phyloP scores from a whole-genome alignment of 1,140 invertebrate genomes.

The Platyscapa corneri region DNA sequence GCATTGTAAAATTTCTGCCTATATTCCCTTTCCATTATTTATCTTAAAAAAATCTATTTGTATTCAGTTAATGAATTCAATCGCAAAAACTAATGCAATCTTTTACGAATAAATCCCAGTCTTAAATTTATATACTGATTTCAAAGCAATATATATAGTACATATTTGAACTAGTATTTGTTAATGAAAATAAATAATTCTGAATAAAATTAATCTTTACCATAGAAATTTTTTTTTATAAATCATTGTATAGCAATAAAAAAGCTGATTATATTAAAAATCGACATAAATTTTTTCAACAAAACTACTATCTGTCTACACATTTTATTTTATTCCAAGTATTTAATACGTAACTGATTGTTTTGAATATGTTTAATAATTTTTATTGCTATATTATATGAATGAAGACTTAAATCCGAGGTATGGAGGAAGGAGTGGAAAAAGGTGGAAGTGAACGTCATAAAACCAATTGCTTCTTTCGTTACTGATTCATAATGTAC shows the following conservation, averaged over 20 bases:
- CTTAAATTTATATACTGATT: not conserved
- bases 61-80: not conserved
- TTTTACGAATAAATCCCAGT: not conserved
- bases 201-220: not conserved
- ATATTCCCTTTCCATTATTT: not conserved
- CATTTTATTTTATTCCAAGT: constrained; percentile 1
- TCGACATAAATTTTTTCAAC: not conserved
- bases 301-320: constrained; percentile 5
- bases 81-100: not conserved
- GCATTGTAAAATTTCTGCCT: constrained; percentile 48
- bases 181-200: not conserved
- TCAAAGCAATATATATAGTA: not conserved
- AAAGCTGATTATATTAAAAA: constrained; percentile 30
- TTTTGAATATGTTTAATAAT: constrained; percentile 60
- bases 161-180: not conserved
- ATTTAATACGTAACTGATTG: constrained; percentile 28
- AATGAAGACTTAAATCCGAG: constrained; percentile 59
- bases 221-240: constrained; percentile 10
- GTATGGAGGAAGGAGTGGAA: not conserved
- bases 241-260: constrained; percentile 10
- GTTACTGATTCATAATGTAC: constrained; percentile 47
- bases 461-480: constrained; percentile 51
- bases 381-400: constrained; percentile 59
- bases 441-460: not conserved
- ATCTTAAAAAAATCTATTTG: constrained; percentile 24